Evolutionary conservation across 2,113 vertebrate genomes (phyloP).

Genomic region (Amphiprion ocellaris): DNA sequence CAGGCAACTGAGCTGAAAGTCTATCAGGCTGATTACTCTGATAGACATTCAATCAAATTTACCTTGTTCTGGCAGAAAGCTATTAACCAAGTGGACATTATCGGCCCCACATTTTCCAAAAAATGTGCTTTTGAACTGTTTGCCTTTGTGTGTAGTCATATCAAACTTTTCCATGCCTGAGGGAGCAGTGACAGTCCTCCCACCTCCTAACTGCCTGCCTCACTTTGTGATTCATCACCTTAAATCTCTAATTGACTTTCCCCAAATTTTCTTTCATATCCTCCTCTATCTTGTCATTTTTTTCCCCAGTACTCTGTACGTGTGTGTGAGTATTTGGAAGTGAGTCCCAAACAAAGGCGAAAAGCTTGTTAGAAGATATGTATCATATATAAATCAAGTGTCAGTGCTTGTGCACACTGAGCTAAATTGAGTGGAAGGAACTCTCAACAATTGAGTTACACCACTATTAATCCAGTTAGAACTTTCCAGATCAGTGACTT

Average conservation of each 20-base stretch:
- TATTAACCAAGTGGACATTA: slow-evolving; percentile 31
- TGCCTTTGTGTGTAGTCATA: background rate
- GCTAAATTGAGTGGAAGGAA: slow-evolving; percentile 73
- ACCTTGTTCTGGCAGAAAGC: slow-evolving; percentile 26
- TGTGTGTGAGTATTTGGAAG: slow-evolving; percentile 15
- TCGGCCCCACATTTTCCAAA: slow-evolving; percentile 4
- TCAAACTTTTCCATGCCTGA: slow-evolving; percentile 14
- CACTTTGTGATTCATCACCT: slow-evolving; percentile 43
- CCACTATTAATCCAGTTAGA: slow-evolving; percentile 73
- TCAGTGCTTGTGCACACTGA: slow-evolving; percentile 54
- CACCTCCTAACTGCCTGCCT: slow-evolving; percentile 11
- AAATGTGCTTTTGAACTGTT: background rate
- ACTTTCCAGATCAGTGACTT: slow-evolving; percentile 74
- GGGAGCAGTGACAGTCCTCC: slow-evolving; percentile 5
- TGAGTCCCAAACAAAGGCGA: slow-evolving; percentile 38
- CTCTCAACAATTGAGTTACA: slow-evolving; percentile 67
- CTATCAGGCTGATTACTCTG: slow-evolving; percentile 15
- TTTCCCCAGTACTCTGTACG: background rate
- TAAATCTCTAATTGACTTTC: slow-evolving; percentile 38
- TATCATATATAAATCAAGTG: slow-evolving; percentile 70
- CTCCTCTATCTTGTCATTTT: slow-evolving; percentile 1
- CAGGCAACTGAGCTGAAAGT: background rate
- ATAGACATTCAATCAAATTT: slow-evolving; percentile 34
- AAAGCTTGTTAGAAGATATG: slow-evolving; percentile 66
- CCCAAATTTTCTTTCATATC: slow-evolving; percentile 16